These are phyloP conservation scores for Marisa cornuarietis DNA, from an alignment of 1,140 invertebrate genomes.

Conservation along the genomic window DNA sequence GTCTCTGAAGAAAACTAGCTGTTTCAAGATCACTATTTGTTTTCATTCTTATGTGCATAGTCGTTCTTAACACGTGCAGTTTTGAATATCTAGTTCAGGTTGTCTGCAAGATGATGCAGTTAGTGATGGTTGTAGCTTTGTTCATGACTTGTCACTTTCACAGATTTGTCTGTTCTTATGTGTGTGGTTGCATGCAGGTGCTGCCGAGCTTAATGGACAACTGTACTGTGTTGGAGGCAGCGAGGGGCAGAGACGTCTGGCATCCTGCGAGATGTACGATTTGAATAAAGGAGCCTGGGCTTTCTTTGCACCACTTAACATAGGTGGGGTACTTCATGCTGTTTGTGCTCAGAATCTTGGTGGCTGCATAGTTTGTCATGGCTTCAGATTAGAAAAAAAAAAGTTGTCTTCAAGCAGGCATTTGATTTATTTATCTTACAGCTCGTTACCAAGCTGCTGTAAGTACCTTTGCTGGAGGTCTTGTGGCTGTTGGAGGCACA, in stretches of 20 bases:
- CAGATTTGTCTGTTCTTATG: no score
- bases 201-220: constrained; percentile 76
- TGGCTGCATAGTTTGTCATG: not conserved
- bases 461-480: constrained; percentile 62
- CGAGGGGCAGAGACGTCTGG: constrained; percentile 76
- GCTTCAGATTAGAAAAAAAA: not conserved
- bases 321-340: constrained; percentile 65
- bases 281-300: constrained; percentile 74
- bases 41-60: no score
- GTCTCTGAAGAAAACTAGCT: no score
- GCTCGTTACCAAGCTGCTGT: constrained; percentile 80
- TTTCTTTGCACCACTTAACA: constrained; percentile 74
- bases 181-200: constrained; percentile 68
- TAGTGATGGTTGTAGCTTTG: no score
- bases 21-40: no score
- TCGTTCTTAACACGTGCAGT: no score
- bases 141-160: no score
- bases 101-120: no score
- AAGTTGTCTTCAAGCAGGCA: not conserved
- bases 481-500: constrained; percentile 71
- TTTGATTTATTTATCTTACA: constrained; percentile 44
- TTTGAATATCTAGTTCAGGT: no score
- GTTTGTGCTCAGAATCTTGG: not conserved
- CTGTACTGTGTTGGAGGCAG: constrained; percentile 85
- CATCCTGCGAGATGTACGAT: constrained; percentile 79